Evolutionary conservation across 2,797 vertebrate species (phyloP).

Genomic region (Glossophaga mutica): DNA sequence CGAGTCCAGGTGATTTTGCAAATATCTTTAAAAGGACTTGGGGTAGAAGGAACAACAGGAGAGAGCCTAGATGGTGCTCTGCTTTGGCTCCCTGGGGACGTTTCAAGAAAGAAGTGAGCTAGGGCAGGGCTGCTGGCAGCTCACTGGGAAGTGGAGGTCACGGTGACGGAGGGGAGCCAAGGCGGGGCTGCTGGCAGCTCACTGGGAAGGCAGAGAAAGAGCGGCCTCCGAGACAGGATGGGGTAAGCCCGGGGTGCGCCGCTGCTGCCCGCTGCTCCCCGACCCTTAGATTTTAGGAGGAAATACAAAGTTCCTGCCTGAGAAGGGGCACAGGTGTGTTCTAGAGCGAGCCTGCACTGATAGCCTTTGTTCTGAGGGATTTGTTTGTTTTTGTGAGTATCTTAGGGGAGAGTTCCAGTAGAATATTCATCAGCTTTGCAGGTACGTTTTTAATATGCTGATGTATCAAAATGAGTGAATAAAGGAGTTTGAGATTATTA

Average conservation of each 20-base stretch:
- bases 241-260: too few relatives aligned
- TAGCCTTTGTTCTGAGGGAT: background rate
- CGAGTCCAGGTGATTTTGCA: background rate
- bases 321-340: background rate
- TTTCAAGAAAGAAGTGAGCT: background rate
- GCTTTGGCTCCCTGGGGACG: too few relatives aligned
- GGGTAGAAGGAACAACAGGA: too few relatives aligned
- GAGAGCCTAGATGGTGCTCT: too few relatives aligned
- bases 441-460: background rate
- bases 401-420: background rate
- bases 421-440: background rate
- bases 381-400: background rate
- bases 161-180: too few relatives aligned
- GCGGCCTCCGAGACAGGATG: too few relatives aligned
- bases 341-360: too few relatives aligned
- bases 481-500: background rate
- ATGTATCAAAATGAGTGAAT: background rate
- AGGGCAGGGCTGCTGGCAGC: background rate
- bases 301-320: background rate
- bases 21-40: too few relatives aligned
- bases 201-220: too few relatives aligned
- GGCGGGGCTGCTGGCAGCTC: background rate
- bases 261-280: background rate
- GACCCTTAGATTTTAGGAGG: background rate
- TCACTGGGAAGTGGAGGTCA: too few relatives aligned